phyloP scores from a whole-genome alignment of 2,888 invertebrate species.

The Drosophila dives region DNA sequence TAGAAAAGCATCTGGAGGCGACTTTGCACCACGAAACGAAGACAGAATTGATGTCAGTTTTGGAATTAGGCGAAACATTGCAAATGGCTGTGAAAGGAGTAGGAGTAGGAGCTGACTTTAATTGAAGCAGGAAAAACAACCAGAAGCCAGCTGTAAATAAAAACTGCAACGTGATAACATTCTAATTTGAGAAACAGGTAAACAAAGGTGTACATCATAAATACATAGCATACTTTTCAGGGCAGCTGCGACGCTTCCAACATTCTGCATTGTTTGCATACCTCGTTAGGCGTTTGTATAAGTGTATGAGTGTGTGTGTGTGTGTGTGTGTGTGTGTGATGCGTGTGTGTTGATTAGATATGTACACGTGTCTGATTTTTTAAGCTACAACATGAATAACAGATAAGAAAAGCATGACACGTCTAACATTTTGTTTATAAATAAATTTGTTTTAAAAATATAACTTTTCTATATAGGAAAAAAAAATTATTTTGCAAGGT shows the following conservation, averaged over 20 bases:
- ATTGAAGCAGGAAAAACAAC: conserved; percentile 25
- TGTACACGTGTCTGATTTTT: conserved; percentile 14
- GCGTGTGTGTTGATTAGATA: conserved; percentile 24
- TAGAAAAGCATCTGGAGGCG: conserved; percentile 18
- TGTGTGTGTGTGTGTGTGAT: not conserved
- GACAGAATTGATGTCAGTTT: conserved; percentile 39
- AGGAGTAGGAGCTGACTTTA: not conserved
- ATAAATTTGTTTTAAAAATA: not conserved
- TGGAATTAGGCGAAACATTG: conserved; percentile 49
- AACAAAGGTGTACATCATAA: conserved; percentile 41
- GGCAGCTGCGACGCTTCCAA: conserved; percentile 25
- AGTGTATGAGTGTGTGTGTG: not conserved
- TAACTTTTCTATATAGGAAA: not conserved
- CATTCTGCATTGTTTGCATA: conserved; percentile 41
- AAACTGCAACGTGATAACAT: conserved; percentile 59
- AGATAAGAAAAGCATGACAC: not conserved
- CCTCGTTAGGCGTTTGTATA: conserved; percentile 17
- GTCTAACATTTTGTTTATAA: not conserved
- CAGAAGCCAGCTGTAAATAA: conserved; percentile 46
- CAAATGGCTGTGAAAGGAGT: conserved; percentile 13
- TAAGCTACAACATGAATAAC: conserved; percentile 2
- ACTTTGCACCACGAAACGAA: conserved; percentile 39
- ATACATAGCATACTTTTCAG: conserved; percentile 54
- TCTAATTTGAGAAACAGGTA: conserved; percentile 62
- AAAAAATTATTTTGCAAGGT: too few species aligned